Percentiles rank a stretch among this genome's conserved stretches.
phyloP scores from a whole-genome alignment of 2,888 invertebrate genomes.

The Amiota communis region DNA sequence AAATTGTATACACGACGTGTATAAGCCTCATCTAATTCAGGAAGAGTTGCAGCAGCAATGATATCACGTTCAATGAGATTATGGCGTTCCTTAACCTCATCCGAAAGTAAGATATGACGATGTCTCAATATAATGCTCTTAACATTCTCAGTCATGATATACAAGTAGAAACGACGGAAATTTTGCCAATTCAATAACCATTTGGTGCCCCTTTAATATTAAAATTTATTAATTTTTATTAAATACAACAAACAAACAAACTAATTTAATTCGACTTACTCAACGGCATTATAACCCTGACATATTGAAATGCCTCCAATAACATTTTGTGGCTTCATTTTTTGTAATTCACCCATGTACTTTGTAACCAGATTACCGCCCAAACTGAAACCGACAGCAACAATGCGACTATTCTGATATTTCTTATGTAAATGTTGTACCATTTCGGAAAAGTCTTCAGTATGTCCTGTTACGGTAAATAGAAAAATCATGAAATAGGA shows the following conservation, averaged over 20 bases:
- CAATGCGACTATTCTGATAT: conserved; percentile 84
- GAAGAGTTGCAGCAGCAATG: conserved; percentile 88
- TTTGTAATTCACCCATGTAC: conserved; percentile 86
- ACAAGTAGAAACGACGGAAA: conserved; percentile 90
- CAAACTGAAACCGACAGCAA: conserved; percentile 93
- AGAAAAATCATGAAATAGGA: too few relatives aligned
- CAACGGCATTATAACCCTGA: conserved; percentile 93
- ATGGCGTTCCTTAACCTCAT: conserved; percentile 81
- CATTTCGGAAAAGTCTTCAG: conserved; percentile 91
- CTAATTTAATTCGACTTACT: conserved; percentile 77
- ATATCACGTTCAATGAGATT: conserved; percentile 86
- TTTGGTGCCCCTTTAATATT: conserved; percentile 80
- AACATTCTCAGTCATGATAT: conserved; percentile 94
- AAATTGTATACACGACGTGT: conserved; percentile 87
- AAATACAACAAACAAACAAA: background rate
- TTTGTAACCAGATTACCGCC: conserved; percentile 95
- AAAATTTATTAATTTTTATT: background rate
- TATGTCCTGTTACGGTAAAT: conserved; percentile 79
- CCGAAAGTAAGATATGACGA: conserved; percentile 78
- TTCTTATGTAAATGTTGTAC: conserved; percentile 81
- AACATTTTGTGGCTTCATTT: conserved; percentile 79
- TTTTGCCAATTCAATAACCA: conserved; percentile 90
- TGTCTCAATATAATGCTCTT: conserved; percentile 90
- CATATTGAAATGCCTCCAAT: conserved; percentile 94
- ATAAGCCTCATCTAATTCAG: conserved; percentile 92